A percentile compares a stretch with the other conserved stretches of the same genome.
These are phyloP conservation scores for Artemia franciscana DNA, from an alignment of 1,140 invertebrate species.

Conservation along the genomic window DNA sequence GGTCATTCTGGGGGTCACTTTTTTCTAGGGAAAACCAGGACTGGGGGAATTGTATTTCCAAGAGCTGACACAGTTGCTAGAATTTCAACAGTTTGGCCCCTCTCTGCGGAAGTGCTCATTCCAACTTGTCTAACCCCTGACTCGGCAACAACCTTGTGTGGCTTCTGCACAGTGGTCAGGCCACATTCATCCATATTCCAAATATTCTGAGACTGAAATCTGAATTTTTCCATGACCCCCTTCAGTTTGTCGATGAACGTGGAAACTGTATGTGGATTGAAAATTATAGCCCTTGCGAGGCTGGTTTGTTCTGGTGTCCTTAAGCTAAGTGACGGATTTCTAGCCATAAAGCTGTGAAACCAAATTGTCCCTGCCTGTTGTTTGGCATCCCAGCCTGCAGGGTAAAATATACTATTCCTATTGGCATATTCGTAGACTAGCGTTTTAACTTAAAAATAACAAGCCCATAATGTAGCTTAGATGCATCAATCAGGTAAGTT, in stretches of 20 bases:
- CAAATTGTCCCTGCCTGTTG: conserved; percentile 21
- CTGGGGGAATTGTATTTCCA: conserved; percentile 21
- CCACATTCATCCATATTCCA: conserved; percentile 18
- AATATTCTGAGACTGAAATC: background rate
- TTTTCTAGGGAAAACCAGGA: conserved; percentile 21
- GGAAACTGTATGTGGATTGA: conserved; percentile 24
- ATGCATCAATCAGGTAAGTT: no score
- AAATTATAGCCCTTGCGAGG: conserved; percentile 22
- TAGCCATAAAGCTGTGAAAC: conserved; percentile 22
- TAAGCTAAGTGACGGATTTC: conserved; percentile 21
- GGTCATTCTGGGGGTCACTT: conserved; percentile 9
- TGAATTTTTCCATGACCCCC: background rate
- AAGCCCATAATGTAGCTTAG: no score
- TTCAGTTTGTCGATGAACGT: conserved; percentile 18
- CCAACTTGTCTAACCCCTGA: conserved; percentile 24
- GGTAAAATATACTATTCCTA: no score
- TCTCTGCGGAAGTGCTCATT: conserved; percentile 19
- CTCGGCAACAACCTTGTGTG: conserved; percentile 18
- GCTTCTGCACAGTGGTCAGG: conserved; percentile 23
- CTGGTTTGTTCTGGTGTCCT: conserved; percentile 21
- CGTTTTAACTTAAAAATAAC: no score
- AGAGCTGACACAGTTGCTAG: conserved; percentile 17
- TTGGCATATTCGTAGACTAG: no score
- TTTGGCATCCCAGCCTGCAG: no score
- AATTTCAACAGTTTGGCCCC: conserved; percentile 22